Percentiles rank a stretch among this genome's conserved stretches.
phyloP scores from a whole-genome alignment of 2,113 vertebrate species.

The Hemicordylus capensis region DNA sequence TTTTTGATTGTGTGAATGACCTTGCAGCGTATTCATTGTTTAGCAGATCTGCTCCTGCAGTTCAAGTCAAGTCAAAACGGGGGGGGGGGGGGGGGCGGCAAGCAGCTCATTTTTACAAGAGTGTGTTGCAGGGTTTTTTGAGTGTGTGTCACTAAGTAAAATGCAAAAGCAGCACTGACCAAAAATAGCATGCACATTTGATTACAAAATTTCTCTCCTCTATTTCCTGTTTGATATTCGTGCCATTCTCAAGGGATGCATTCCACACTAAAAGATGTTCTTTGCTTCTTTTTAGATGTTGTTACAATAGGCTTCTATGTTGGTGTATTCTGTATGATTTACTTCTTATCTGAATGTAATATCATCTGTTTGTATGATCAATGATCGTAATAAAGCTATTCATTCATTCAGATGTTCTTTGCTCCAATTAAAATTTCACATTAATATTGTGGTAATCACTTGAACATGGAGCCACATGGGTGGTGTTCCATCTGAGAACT shows the following conservation, averaged over 20 bases:
- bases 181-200: not conserved
- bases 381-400: no score
- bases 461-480: not conserved
- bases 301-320: no score
- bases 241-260: not conserved
- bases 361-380: no score
- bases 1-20: no score
- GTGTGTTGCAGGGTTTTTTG: not conserved
- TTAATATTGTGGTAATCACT: not conserved
- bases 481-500: not conserved
- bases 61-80: not conserved
- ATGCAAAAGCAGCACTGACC: not conserved
- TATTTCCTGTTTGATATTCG: not conserved
- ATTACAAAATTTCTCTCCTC: not conserved
- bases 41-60: not conserved
- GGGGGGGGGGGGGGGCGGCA: no score
- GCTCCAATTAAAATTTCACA: no score
- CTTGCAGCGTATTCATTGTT: not conserved
- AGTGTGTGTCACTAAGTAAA: not conserved
- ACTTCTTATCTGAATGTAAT: no score
- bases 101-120: not conserved
- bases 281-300: not conserved
- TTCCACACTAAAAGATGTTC: not conserved
- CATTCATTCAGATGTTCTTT: no score
- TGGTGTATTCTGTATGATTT: no score